phyloP scores from a whole-genome alignment of 2,797 vertebrate genomes.

The Neopelma chrysocephalum region DNA sequence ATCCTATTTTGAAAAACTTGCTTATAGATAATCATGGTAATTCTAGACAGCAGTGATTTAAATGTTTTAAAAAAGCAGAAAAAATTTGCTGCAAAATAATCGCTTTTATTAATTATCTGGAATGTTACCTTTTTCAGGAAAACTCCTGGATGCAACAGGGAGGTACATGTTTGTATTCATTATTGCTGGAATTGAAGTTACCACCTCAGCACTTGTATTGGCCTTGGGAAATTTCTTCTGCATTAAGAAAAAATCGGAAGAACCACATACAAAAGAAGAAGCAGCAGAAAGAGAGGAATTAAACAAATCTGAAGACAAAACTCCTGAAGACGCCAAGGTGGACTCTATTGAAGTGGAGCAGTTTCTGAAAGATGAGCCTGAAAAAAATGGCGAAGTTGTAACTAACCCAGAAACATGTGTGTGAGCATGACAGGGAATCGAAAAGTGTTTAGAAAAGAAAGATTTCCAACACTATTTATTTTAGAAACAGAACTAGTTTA shows the following conservation, averaged over 20 bases:
- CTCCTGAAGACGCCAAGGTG: slow-evolving; percentile 31
- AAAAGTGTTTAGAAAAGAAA: background rate
- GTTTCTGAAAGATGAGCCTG: slow-evolving; percentile 76
- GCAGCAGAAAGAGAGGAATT: slow-evolving; percentile 76
- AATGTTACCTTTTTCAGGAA: slow-evolving; percentile 74
- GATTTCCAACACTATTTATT: slow-evolving; percentile 70
- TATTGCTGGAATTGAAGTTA: slow-evolving; percentile 88
- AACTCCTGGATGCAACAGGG: slow-evolving; percentile 85
- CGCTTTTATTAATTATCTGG: background rate
- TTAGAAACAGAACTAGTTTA: slow-evolving; percentile 71
- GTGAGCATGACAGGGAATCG: slow-evolving; percentile 54
- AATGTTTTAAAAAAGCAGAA: background rate
- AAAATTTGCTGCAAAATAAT: background rate
- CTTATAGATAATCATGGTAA: background rate
- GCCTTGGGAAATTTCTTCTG: slow-evolving; percentile 85
- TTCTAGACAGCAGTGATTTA: background rate
- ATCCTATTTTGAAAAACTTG: background rate
- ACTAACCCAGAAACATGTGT: slow-evolving; percentile 79
- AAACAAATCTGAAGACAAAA: slow-evolving; percentile 57
- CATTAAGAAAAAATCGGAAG: slow-evolving; percentile 72
- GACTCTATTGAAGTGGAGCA: slow-evolving; percentile 72
- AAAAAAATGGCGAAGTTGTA: slow-evolving; percentile 75
- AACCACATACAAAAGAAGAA: slow-evolving; percentile 69
- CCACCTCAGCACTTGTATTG: slow-evolving; percentile 84
- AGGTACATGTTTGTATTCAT: slow-evolving; percentile 90